A percentile compares a stretch with the other conserved stretches of the same genome.
These are phyloP conservation scores for Neodiprion virginianus DNA, from an alignment of 1,140 invertebrate species.

Conservation along the genomic window DNA sequence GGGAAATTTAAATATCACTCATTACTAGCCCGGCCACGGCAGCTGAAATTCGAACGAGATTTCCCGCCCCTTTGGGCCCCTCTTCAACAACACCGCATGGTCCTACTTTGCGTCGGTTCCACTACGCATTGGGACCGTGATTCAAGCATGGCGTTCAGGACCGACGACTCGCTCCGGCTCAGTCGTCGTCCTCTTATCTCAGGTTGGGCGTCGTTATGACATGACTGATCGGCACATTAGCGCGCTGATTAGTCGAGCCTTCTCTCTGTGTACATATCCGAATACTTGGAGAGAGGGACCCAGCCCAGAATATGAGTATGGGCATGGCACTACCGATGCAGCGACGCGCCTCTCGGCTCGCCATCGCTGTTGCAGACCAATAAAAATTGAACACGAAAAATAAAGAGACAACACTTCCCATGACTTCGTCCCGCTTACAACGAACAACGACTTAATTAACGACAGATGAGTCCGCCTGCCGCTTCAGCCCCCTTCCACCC, in stretches of 20 bases:
- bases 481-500: background rate
- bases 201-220: slow-evolving; percentile 28
- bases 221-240: slow-evolving; percentile 56
- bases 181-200: slow-evolving; percentile 33
- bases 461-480: slow-evolving; percentile 13
- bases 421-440: background rate
- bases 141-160: no score
- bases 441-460: slow-evolving; percentile 20
- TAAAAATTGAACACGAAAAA: slow-evolving; percentile 2
- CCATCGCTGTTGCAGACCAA: background rate
- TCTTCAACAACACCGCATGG: no score
- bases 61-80: no score
- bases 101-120: no score
- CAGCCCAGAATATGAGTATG: background rate
- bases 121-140: no score
- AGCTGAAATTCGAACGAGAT: no score
- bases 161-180: slow-evolving; percentile 4
- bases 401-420: background rate
- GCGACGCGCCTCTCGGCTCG: background rate
- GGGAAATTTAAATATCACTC: no score
- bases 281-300: background rate
- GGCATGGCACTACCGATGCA: no score
- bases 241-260: slow-evolving; percentile 41
- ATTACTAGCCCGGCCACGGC: no score
- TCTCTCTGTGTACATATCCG: slow-evolving; percentile 13